A percentile compares a stretch with the other conserved stretches of the same genome.
Conservation (phyloP, 2,888 invertebrate species). For the Microctonus aethiopoides region DNA sequence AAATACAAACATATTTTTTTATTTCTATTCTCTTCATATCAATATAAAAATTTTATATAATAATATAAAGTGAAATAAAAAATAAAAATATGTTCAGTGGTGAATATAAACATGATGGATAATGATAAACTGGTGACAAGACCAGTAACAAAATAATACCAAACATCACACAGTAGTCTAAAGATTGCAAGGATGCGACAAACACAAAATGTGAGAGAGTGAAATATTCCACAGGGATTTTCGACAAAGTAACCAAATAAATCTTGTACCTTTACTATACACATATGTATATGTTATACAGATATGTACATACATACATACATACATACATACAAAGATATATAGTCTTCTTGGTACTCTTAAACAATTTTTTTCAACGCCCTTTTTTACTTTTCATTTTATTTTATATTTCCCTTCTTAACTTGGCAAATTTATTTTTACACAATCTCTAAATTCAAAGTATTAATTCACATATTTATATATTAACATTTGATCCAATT, state of each 20-base stretch:
- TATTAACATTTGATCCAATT: not conserved
- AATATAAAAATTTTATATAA: not conserved
- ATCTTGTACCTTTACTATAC: slow-evolving; percentile 6
- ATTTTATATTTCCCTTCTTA: not conserved
- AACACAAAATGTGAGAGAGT: not conserved
- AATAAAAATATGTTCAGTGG: not conserved
- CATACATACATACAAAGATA: too few relatives aligned
- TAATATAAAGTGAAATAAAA: not conserved
- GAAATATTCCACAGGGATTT: slow-evolving; percentile 19
- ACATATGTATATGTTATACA: not conserved
- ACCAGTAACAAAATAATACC: not conserved
- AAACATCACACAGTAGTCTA: not conserved
- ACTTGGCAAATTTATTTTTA: not conserved
- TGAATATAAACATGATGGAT: not conserved
- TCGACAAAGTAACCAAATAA: slow-evolving; percentile 20
- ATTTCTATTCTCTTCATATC: too few relatives aligned
- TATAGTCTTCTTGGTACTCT: not conserved
- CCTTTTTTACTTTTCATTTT: too few relatives aligned
- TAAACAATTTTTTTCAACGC: not conserved
- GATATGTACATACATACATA: too few relatives aligned
- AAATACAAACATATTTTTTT: too few relatives aligned
- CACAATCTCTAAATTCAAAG: not conserved
- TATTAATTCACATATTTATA: not conserved
- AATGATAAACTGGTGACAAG: slow-evolving; percentile 3
- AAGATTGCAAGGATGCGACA: not conserved